phyloP scores from a whole-genome alignment of 2,888 invertebrate species.

The Drymonia ruficornis region DNA sequence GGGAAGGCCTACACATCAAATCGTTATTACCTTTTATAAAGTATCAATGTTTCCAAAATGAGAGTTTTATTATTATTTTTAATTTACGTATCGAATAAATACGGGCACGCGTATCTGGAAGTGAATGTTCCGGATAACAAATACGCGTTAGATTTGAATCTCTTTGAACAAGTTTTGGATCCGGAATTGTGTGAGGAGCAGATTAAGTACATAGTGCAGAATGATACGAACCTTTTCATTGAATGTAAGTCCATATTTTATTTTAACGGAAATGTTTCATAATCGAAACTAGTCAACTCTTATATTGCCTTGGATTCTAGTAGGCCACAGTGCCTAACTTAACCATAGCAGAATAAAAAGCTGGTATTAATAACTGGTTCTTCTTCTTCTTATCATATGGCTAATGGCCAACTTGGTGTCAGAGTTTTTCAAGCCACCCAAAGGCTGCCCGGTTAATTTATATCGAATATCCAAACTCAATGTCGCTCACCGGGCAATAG shows the following conservation, averaged over 20 bases:
- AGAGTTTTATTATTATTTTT: constrained; percentile 14
- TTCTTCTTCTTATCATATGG: no score
- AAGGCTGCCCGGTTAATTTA: no score
- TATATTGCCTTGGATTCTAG: no score
- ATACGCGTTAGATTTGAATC: constrained; percentile 53
- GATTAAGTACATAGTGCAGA: constrained; percentile 46
- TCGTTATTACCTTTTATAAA: neutral
- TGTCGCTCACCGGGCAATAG: no score
- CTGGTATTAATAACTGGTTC: no score
- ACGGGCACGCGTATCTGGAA: constrained; percentile 30
- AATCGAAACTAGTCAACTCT: no score
- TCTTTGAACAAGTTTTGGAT: constrained; percentile 62
- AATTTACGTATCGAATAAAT: constrained; percentile 3
- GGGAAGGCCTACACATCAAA: neutral
- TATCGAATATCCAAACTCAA: no score
- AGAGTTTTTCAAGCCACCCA: no score
- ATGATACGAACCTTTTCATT: constrained; percentile 42
- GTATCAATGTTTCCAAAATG: constrained; percentile 4
- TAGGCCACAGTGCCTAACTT: no score
- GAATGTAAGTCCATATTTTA: constrained; percentile 56
- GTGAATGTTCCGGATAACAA: constrained; percentile 38
- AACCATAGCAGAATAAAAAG: no score
- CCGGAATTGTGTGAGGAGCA: constrained; percentile 58
- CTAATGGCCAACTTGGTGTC: no score
- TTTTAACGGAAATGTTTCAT: no score